Evolutionary conservation across 2,797 vertebrate genomes (phyloP).

Genomic region (Chelidonichthys spinosus): DNA sequence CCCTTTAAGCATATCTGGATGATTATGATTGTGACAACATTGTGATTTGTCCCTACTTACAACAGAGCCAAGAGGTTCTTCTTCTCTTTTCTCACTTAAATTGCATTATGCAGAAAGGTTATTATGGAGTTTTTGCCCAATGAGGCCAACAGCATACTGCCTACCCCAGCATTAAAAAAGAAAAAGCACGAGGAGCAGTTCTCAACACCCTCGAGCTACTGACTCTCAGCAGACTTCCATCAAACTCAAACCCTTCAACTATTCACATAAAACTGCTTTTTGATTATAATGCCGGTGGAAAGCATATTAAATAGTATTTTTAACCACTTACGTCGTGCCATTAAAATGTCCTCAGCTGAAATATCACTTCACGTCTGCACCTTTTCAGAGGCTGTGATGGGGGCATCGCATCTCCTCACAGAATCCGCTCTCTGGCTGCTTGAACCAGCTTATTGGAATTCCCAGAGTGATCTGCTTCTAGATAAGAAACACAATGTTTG

Average conservation of each 20-base stretch:
- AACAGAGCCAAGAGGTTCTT: neutral
- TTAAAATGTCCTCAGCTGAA: constrained; percentile 1
- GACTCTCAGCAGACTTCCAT: constrained; percentile 34
- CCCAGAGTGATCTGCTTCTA: constrained; percentile 54
- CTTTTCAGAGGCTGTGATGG: constrained; percentile 18
- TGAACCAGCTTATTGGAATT: constrained; percentile 62
- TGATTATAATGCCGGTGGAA: neutral
- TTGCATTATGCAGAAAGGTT: neutral
- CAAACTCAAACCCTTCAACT: constrained; percentile 15
- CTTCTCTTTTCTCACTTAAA: neutral
- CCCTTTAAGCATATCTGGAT: no score
- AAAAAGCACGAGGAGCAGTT: neutral
- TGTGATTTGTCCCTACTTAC: no score
- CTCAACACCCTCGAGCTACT: constrained; percentile 35
- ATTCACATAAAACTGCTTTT: constrained; percentile 10
- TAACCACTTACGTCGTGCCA: neutral
- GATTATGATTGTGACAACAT: no score
- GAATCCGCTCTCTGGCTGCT: constrained; percentile 31
- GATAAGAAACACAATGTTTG: constrained; percentile 74
- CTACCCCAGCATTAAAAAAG: neutral
- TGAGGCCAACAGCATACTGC: neutral
- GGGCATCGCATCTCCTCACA: constrained; percentile 9
- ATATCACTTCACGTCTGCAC: constrained; percentile 9
- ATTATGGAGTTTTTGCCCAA: neutral
- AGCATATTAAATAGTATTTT: constrained; percentile 4